Evolutionary conservation across 2,888 invertebrate species (phyloP).

Genomic region (Scotopteryx bipunctaria): DNA sequence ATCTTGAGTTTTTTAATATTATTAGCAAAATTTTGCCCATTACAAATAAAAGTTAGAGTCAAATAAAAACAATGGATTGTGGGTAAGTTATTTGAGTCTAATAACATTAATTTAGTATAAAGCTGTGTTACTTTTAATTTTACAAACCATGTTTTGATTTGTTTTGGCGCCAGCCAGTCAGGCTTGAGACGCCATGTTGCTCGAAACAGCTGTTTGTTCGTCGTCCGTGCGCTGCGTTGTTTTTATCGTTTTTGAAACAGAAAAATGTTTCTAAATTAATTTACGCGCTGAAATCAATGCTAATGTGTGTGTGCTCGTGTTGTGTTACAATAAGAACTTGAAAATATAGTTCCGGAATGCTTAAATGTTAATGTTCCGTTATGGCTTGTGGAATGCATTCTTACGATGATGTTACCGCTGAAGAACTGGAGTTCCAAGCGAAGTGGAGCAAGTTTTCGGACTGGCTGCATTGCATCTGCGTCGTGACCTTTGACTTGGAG

Average conservation of each 20-base stretch:
- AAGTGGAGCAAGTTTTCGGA: constrained; percentile 91
- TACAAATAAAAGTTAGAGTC: constrained; percentile 11
- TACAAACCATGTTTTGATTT: constrained; percentile 43
- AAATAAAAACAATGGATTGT: constrained; percentile 49
- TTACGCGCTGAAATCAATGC: constrained; percentile 51
- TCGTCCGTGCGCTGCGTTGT: constrained; percentile 59
- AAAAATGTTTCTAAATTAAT: constrained; percentile 49
- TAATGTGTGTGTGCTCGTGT: constrained; percentile 46
- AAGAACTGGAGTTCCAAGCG: constrained; percentile 66
- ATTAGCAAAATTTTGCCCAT: neutral
- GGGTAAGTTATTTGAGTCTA: constrained; percentile 51
- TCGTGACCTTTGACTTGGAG: constrained; percentile 99
- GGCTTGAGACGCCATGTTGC: constrained; percentile 79
- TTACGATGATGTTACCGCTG: constrained; percentile 63
- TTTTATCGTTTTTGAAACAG: constrained; percentile 57
- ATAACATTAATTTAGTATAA: neutral
- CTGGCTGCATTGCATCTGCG: constrained; percentile 99
- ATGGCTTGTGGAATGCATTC: constrained; percentile 74
- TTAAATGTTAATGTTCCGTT: constrained; percentile 46
- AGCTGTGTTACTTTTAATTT: neutral
- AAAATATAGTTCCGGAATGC: constrained; percentile 45
- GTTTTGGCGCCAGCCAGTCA: constrained; percentile 75
- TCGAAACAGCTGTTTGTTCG: constrained; percentile 76
- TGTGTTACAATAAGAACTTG: constrained; percentile 40
- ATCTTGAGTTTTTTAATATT: constrained; percentile 8